Conservation (phyloP, 1,140 invertebrate species). For the Stenopsyche tienmushanensis region DNA sequence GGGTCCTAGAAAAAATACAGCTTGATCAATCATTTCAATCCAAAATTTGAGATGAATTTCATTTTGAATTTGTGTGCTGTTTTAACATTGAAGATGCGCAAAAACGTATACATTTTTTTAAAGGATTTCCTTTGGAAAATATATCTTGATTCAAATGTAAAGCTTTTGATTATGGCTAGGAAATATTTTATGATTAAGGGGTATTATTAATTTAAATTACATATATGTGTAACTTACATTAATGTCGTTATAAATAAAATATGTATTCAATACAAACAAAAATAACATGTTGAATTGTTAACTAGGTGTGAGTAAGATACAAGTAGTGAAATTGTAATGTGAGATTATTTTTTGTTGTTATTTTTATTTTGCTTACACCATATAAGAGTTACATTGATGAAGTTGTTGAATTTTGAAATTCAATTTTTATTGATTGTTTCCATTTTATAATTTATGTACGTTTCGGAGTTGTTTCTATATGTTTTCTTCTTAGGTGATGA, state of each 20-base stretch:
- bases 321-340: conserved; percentile 25
- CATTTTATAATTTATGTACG: conserved; percentile 10
- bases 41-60: too few species aligned
- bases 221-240: conserved; percentile 1
- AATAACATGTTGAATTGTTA: conserved; percentile 38
- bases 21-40: too few species aligned
- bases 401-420: background rate
- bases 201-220: background rate
- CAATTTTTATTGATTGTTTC: conserved; percentile 9
- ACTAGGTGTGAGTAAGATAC: conserved; percentile 41
- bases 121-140: too few species aligned
- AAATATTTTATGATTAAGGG: too few species aligned
- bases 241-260: conserved; percentile 24
- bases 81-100: too few species aligned
- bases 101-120: too few species aligned
- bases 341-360: background rate
- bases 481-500: too few species aligned
- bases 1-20: too few species aligned
- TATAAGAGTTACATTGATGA: background rate
- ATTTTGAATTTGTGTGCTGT: too few species aligned
- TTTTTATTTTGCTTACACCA: background rate
- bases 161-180: too few species aligned
- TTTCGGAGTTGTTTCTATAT: background rate
- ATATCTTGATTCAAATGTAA: too few species aligned
- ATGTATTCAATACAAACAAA: conserved; percentile 37